Evolutionary conservation across 2,888 invertebrate species (phyloP), one percentile per base, ranked within the genome.

Genomic region (Xanthia icteritia): DNA sequence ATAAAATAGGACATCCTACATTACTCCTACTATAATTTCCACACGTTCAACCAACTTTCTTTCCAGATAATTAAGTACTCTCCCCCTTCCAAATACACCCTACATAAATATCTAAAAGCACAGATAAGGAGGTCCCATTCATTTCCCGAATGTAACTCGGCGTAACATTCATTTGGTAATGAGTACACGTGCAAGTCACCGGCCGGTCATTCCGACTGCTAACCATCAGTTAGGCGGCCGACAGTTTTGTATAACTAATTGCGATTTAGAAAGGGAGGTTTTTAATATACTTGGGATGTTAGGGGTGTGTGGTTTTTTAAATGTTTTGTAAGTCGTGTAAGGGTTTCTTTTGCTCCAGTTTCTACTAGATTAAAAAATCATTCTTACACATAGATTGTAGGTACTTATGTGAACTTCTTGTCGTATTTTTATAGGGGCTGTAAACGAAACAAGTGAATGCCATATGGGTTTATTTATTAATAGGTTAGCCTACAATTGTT

Each of bases 231-330:
- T 84, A 86, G 72, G 78, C 58, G 76, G 77, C 82, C 66, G 83
- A 85, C 89, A 88, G 79, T 87, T 81, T 81, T 77, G 79, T 85
- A 77, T 83, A 75, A 83, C 85, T 89, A 89, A 88, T 86, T 89
- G 81, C 84, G n/a, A 84, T 78, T 89, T 89, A 84, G 36, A 85
- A 87, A 84, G 82, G 81, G 82, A 69, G 13, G 20, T 75, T 83
- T 84, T 86, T 75, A 69, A 78, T 83, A 66, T 42, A 60, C 65
- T 78, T 42, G n/a, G 61, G 17, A 31, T 66, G 15, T 36, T 20
- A 17, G 27, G 39, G 67, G 27, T 31, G 27, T 23, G 23, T 23
- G 39, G n/a, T 36, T 42, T 77, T 79, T 56, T 63, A 4, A 31
- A 56, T 75, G 5, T 48, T 75, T 67, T 36, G 23, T 60, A 20